Base-by-base conservation (phyloP, 2,113 vertebrate species). In the Monarcha castaneiventris region DNA sequence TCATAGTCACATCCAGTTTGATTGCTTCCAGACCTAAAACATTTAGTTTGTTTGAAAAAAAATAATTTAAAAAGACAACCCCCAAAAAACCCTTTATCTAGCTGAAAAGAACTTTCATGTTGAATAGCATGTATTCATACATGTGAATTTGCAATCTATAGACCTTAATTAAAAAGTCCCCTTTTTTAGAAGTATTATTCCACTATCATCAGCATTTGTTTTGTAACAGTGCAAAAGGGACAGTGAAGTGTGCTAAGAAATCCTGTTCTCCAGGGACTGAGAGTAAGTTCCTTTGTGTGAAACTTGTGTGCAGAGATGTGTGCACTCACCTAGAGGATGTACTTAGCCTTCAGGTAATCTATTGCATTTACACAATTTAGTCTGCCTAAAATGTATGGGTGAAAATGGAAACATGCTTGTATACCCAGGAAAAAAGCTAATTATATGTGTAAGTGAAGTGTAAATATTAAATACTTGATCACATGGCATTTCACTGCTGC, bases 11-110 rank as follows among this genome's bases (percentile, higher is more conserved):
- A 83, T 88, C 83, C 58, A 84, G 64, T 96, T 95, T 95, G 97
- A 97, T 97, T 95, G 84, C 79, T 97, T 97, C 94, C 97, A 98
- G 96, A 94, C 92, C 87, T 55, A 71, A 97, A 90, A 88, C 77
- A 84, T 82, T 77, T 77, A 58, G 43, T 82, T 93, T 88, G 35
- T 51, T 92, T 16, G 7, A 15, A 52, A 87, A 54, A 54, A 59
- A 71, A 63, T 7, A 59, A 76, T 46, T 41, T 0, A 35, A 56
- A 59, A 44, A 61, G 17, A 61, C 37, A 52, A 23, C 18, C 6
- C 37, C 22, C 17, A 37, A 69, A 72, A 78, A 33, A 7, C 51
- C 15, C 86, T 96, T 95, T 87, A 95, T 93, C 91, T 68, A 84
- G 46, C 84, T 89, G 84, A 89, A 89, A 90, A 96, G 56, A 95